Evolutionary conservation across 2,113 vertebrate genomes (phyloP), one percentile per base, ranked within the genome.

Genomic region (Tiliqua scincoides): DNA sequence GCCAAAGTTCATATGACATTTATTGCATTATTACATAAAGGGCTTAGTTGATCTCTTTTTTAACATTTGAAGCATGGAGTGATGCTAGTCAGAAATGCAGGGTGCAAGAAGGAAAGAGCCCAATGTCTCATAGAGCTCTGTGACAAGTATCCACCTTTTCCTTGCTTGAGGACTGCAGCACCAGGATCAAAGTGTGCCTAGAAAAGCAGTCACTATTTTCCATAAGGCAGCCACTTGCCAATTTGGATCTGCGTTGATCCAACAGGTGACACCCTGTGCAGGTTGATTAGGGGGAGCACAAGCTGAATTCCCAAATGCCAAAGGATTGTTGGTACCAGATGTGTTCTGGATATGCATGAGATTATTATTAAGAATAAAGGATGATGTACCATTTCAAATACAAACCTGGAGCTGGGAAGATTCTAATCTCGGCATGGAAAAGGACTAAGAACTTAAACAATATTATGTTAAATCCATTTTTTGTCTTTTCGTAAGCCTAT

Each of bases 401-500:
- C 23, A 37, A 14, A 65, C 20, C 67, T 14, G 59, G 61, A 80
- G 30, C 43, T 71, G 18, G 48, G n/a, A 48, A 15, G n/a, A 27
- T 17, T 73, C 77, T 80, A 48, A 73, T 72, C 68, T 73, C 30
- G 70, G 57, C 57, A 63, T 72, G 30, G 17, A 52, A 80, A 48
- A 48, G n/a, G 30, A 48, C 7, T 5, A 52, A 30, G 35, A 48
- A 71, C 30, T 79, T 79, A 73, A 85, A 73, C 23, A 73, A 30
- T 72, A 27, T 86, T 86, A 4, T n/a, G 30, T 25, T 79, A 84
- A 75, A 75, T 74, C 37, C 48, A 7, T 70, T 70, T 70, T 82
- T 70, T 82, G 67, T 71, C 67, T 6, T 65, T 57, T 77, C 62
- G 73, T 80, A 63, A 83, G 30, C 57, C 23, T 78, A 83, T 79